These are phyloP conservation scores for Oncorhynchus keta DNA, from an alignment of 2,113 vertebrate species.

Conservation along the genomic window DNA sequence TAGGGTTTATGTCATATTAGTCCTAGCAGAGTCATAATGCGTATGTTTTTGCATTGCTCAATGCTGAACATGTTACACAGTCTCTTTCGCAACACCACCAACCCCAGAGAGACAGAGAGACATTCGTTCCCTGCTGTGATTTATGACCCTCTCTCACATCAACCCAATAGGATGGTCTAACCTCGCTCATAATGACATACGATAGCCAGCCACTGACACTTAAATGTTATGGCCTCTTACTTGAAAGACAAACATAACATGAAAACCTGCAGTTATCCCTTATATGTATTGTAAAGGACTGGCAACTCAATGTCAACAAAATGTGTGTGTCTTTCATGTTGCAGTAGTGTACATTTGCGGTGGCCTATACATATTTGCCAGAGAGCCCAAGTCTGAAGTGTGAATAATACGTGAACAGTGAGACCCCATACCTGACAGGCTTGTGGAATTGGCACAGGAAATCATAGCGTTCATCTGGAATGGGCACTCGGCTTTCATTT, in stretches of 20 bases:
- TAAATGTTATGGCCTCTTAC: conserved; percentile 28
- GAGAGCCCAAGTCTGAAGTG: conserved; percentile 49
- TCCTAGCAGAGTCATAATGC: neutral
- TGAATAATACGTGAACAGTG: conserved; percentile 62
- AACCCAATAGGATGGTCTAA: conserved; percentile 42
- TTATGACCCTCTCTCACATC: conserved; percentile 22
- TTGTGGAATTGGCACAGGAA: conserved; percentile 91
- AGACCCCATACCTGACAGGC: conserved; percentile 85
- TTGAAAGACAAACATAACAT: conserved; percentile 20
- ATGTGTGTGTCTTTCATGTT: conserved; percentile 43
- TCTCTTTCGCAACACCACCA: conserved; percentile 12
- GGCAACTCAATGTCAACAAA: conserved; percentile 55
- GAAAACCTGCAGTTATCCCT: conserved; percentile 17
- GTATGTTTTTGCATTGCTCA: conserved; percentile 1
- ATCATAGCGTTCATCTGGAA: conserved; percentile 91
- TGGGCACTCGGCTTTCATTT: conserved; percentile 93
- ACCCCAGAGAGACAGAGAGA: neutral
- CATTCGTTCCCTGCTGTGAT: neutral
- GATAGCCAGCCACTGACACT: conserved; percentile 45
- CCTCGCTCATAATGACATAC: conserved; percentile 41
- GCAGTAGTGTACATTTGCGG: conserved; percentile 32
- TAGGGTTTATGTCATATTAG: neutral
- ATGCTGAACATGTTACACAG: conserved; percentile 11
- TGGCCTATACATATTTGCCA: conserved; percentile 4
- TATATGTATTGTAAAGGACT: conserved; percentile 21